Evolutionary conservation across 2,797 vertebrate species (phyloP).

Genomic region (Hoplostethus mediterraneus): DNA sequence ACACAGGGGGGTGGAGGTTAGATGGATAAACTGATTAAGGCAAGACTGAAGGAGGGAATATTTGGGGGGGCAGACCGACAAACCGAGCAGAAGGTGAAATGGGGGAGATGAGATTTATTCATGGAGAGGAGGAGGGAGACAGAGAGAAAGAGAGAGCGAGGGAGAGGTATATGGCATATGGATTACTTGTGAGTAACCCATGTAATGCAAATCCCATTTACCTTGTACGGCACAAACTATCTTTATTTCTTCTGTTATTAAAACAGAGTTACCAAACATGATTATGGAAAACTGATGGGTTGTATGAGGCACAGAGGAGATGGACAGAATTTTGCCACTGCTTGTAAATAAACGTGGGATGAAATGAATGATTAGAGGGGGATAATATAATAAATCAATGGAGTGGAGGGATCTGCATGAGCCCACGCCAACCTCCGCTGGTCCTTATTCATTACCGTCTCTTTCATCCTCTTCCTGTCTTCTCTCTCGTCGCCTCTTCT

Average conservation of each 20-base stretch:
- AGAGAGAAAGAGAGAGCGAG: background rate
- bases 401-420: slow-evolving; percentile 47
- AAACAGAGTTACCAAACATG: too few species aligned
- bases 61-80: background rate
- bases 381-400: slow-evolving; percentile 44
- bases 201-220: background rate
- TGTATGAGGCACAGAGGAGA: slow-evolving; percentile 5
- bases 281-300: background rate
- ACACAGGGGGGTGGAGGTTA: background rate
- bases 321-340: slow-evolving; percentile 25
- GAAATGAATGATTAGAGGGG: background rate
- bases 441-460: slow-evolving; percentile 59
- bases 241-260: too few species aligned
- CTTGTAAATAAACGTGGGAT: slow-evolving; percentile 35
- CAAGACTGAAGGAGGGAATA: background rate
- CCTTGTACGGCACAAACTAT: too few species aligned
- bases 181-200: background rate
- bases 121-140: background rate
- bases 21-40: background rate
- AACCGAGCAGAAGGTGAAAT: background rate
- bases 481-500: slow-evolving; percentile 49
- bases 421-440: slow-evolving; percentile 61
- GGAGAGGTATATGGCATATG: background rate
- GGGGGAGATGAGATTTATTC: too few species aligned
- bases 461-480: slow-evolving; percentile 66